These are phyloP conservation scores for Smutsia gigantea DNA, from an alignment of 2,797 vertebrate genomes.

Conservation along the genomic window DNA sequence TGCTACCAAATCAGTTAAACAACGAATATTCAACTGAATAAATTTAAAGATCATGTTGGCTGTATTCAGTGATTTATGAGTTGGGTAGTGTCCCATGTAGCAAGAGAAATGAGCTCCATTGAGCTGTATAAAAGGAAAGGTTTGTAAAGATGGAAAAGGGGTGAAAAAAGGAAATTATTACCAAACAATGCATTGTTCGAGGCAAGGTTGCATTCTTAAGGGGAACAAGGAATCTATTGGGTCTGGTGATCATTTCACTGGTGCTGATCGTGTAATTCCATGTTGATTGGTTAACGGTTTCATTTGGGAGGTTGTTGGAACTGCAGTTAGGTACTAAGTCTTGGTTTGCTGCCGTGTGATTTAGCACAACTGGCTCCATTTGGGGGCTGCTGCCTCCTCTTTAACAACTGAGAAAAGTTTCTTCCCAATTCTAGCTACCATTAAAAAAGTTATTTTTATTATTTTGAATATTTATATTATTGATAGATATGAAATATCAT, in stretches of 20 bases:
- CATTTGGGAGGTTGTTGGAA: neutral
- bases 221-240: neutral
- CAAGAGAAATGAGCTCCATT: neutral
- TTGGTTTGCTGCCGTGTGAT: neutral
- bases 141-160: neutral
- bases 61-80: neutral
- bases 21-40: neutral
- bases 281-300: neutral
- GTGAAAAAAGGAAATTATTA: neutral
- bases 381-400: neutral
- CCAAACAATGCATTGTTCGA: neutral
- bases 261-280: neutral
- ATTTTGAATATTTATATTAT: neutral
- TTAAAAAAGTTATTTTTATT: neutral
- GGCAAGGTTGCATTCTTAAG: neutral
- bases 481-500: neutral
- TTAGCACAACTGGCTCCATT: neutral
- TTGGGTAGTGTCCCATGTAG: neutral
- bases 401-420: neutral
- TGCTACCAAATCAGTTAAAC: neutral
- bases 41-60: neutral
- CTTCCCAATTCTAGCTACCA: neutral
- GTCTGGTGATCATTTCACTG: neutral
- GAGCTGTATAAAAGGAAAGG: neutral
- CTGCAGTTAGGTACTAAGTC: neutral